Conservation (phyloP, 2,888 invertebrate species). For the Luperina nickerlii region DNA sequence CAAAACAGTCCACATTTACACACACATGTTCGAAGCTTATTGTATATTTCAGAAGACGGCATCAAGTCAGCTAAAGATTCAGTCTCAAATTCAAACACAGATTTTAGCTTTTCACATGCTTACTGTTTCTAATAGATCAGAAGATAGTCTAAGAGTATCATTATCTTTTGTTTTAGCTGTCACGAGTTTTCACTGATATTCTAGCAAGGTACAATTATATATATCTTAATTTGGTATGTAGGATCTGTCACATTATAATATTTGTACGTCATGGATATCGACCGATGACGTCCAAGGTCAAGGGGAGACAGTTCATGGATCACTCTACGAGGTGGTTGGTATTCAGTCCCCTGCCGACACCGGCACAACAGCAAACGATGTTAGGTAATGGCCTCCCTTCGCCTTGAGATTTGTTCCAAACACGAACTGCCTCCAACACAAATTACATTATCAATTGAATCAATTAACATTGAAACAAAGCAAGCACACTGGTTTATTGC, state of each 20-base stretch:
- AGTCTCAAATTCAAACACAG: slow-evolving; percentile 44
- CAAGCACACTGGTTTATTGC: slow-evolving; percentile 70
- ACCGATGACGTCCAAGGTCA: slow-evolving; percentile 84
- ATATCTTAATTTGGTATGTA: slow-evolving; percentile 68
- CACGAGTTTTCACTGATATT: slow-evolving; percentile 62
- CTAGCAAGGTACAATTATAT: slow-evolving; percentile 57
- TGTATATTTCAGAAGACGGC: slow-evolving; percentile 25
- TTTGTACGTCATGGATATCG: slow-evolving; percentile 81
- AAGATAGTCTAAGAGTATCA: slow-evolving; percentile 14
- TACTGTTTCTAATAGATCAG: slow-evolving; percentile 42
- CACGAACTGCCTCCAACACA: slow-evolving; percentile 56
- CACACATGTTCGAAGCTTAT: slow-evolving; percentile 33
- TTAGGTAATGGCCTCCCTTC: slow-evolving; percentile 69
- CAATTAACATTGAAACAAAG: slow-evolving; percentile 65
- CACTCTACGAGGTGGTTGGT: slow-evolving; percentile 71
- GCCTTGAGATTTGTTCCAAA: slow-evolving; percentile 63
- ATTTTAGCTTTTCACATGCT: slow-evolving; percentile 52
- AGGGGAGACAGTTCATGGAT: slow-evolving; percentile 75
- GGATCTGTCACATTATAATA: slow-evolving; percentile 62
- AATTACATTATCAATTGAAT: slow-evolving; percentile 49
- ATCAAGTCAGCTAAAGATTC: slow-evolving; percentile 39
- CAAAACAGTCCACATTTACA: slow-evolving; percentile 66
- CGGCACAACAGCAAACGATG: slow-evolving; percentile 71
- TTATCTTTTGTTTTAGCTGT: slow-evolving; percentile 28
- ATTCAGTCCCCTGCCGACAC: slow-evolving; percentile 65